A percentile compares a stretch with the other conserved stretches of the same genome.
These are phyloP conservation scores for Mamestra configurata DNA, from an alignment of 1,140 invertebrate genomes.

Conservation along the genomic window DNA sequence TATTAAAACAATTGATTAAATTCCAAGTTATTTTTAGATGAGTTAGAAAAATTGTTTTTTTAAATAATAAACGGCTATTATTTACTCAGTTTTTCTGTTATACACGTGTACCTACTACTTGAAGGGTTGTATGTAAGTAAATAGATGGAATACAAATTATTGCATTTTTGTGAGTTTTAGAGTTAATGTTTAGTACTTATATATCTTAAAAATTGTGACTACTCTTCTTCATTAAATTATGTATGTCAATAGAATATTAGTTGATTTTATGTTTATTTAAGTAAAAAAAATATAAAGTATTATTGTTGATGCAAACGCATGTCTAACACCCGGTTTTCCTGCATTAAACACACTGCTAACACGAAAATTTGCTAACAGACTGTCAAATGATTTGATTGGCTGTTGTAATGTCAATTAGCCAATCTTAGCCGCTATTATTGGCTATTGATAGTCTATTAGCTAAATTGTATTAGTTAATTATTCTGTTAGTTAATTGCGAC, in stretches of 20 bases:
- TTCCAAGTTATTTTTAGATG: not conserved
- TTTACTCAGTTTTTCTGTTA: not conserved
- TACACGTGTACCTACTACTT: not conserved
- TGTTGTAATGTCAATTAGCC: too few relatives aligned
- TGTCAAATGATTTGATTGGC: not conserved
- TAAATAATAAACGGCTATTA: not conserved
- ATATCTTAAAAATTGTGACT: not conserved
- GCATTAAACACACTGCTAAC: not conserved
- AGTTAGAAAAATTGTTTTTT: not conserved
- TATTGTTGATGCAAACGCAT: slow-evolving; percentile 1
- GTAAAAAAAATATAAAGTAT: slow-evolving; percentile 13
- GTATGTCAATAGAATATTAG: not conserved
- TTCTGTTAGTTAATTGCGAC: too few relatives aligned
- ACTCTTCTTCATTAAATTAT: not conserved
- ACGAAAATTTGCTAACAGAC: not conserved
- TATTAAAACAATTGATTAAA: not conserved
- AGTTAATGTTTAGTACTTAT: not conserved
- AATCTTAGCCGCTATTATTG: too few relatives aligned
- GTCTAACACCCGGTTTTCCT: not conserved
- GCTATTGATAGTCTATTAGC: too few relatives aligned
- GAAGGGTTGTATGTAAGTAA: slow-evolving; percentile 20
- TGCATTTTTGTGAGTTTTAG: slow-evolving; percentile 1
- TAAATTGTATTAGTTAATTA: too few relatives aligned
- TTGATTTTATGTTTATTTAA: not conserved
- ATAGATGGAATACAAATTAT: slow-evolving; percentile 15